Evolutionary conservation across 2,113 vertebrate genomes (phyloP).

Genomic region (Manacus vitellinus): DNA sequence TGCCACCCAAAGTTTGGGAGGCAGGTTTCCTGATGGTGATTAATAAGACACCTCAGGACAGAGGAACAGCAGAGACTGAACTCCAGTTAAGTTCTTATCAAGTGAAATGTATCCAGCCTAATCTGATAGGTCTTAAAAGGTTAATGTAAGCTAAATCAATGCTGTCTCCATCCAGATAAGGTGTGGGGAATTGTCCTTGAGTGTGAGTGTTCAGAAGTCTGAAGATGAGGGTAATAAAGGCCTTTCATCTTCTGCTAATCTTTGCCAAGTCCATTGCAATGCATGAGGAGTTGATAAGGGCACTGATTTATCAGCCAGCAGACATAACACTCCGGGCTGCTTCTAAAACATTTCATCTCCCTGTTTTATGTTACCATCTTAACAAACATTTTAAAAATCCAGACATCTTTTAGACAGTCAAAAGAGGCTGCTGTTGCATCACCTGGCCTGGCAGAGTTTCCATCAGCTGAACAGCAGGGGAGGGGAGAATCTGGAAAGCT

Average conservation of each 20-base stretch:
- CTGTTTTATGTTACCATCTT: not conserved
- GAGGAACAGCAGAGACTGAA: not conserved
- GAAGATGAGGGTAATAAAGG: constrained; percentile 40
- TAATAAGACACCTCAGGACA: not conserved
- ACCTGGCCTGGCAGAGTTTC: not conserved
- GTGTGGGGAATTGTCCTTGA: constrained; percentile 62
- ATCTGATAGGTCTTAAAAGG: constrained; percentile 65
- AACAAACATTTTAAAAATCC: not conserved
- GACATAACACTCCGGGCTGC: not conserved
- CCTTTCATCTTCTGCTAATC: constrained; percentile 25
- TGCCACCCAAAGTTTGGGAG: not conserved
- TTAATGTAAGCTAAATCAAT: constrained; percentile 70
- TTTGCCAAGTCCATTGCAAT: not conserved
- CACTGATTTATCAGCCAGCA: constrained; percentile 47
- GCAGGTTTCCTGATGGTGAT: constrained; percentile 35
- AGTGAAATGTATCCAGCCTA: constrained; percentile 45
- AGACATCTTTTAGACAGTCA: not conserved
- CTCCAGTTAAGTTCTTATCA: constrained; percentile 47
- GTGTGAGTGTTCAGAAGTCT: not conserved
- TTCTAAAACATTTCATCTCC: not conserved
- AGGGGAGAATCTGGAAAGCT: not conserved
- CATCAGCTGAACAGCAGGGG: not conserved
- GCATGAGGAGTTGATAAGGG: constrained; percentile 17
- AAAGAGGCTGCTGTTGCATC: not conserved
- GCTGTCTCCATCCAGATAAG: constrained; percentile 38